Evolutionary conservation across 37 sponge, comb jelly and placozoan species (phyloP).

Genomic region (Axinella damicornis): DNA sequence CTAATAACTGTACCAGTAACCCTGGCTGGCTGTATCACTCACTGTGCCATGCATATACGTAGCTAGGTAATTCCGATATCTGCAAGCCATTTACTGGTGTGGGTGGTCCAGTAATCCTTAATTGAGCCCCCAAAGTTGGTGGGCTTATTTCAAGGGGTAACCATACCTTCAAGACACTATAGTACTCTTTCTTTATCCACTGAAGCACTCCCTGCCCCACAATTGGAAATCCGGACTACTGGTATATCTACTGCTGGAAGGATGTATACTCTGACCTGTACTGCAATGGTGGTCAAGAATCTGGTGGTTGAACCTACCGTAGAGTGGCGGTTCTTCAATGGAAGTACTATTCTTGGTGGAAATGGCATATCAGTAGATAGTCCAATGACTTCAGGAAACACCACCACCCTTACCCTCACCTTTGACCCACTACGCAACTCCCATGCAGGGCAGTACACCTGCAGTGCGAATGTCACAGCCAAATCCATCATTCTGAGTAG

Average conservation of each 20-base stretch:
- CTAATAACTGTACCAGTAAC: too few relatives aligned
- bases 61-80: too few relatives aligned
- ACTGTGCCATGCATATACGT: too few relatives aligned
- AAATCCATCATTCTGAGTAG: not conserved
- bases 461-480: slow-evolving; percentile 15
- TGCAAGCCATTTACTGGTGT: too few relatives aligned
- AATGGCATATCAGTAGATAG: not conserved
- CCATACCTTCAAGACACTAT: too few relatives aligned
- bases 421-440: slow-evolving; percentile 34
- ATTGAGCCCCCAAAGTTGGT: too few relatives aligned
- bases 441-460: slow-evolving; percentile 52
- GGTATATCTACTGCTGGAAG: slow-evolving; percentile 30
- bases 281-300: not conserved
- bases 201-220: slow-evolving; percentile 24
- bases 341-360: not conserved
- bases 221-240: not conserved
- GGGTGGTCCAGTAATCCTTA: too few relatives aligned
- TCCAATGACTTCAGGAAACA: too few relatives aligned
- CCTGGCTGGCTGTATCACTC: too few relatives aligned
- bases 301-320: slow-evolving; percentile 18
- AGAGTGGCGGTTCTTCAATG: slow-evolving; percentile 11
- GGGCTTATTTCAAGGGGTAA: too few relatives aligned
- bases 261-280: slow-evolving; percentile 39
- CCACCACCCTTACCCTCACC: not conserved
- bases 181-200: not conserved